A percentile compares a stretch with the other conserved stretches of the same genome.
Evolutionary conservation across 2,797 vertebrate genomes (phyloP).

Genomic region (Lacerta viridis): DNA sequence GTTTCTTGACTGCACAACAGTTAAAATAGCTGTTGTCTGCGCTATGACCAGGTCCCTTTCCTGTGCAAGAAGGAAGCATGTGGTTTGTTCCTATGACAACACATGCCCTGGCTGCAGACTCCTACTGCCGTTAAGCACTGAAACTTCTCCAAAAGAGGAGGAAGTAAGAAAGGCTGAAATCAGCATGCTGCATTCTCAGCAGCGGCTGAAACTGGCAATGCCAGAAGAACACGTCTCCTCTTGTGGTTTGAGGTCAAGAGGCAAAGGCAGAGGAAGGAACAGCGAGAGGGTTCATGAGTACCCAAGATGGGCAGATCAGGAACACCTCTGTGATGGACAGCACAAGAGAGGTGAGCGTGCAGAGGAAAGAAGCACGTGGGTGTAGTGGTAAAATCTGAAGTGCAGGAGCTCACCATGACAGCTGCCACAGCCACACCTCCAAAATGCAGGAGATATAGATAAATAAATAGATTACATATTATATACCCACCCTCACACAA

Average conservation of each 20-base stretch:
- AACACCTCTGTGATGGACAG: background rate
- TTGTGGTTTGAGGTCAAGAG: conserved; percentile 22
- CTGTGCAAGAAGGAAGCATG: conserved; percentile 54
- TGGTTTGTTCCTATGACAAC: conserved; percentile 50
- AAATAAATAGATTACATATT: too few relatives aligned
- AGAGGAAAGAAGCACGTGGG: background rate
- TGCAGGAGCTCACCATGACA: background rate
- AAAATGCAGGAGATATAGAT: too few relatives aligned
- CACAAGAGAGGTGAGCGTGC: background rate
- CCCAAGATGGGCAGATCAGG: background rate
- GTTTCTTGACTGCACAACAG: conserved; percentile 4
- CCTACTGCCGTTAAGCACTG: background rate
- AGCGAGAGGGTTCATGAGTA: background rate
- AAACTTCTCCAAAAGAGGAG: background rate
- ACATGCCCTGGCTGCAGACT: conserved; percentile 41
- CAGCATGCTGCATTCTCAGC: background rate
- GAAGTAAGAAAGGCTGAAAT: background rate
- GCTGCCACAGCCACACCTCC: too few relatives aligned
- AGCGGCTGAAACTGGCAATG: accelerated
- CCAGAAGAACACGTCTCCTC: background rate
- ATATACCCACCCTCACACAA: too few relatives aligned
- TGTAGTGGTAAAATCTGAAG: background rate
- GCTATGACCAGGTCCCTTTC: conserved; percentile 39
- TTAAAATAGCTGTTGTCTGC: conserved; percentile 37
- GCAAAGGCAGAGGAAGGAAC: conserved; percentile 6